Conservation (phyloP, 1,140 invertebrate species). For the Drosophila tani region DNA sequence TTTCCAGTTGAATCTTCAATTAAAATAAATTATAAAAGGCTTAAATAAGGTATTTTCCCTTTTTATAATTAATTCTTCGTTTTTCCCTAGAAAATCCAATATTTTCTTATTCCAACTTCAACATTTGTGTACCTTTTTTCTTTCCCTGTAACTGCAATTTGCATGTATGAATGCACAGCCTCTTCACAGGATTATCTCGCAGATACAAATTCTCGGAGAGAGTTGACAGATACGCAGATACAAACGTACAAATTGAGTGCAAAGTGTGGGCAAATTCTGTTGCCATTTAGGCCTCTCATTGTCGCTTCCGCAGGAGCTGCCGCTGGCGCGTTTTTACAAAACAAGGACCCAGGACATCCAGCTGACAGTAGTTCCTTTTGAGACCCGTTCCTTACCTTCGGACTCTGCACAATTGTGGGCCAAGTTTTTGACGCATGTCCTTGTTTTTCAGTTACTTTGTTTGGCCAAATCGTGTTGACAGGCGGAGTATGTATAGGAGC, state of each 20-base stretch:
- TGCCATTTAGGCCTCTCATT: slow-evolving; percentile 62
- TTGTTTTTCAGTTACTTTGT: slow-evolving; percentile 38
- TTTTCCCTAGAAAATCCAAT: neutral
- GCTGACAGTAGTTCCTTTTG: slow-evolving; percentile 31
- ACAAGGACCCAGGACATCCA: slow-evolving; percentile 31
- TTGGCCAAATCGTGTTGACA: slow-evolving; percentile 77
- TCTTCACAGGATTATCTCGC: slow-evolving; percentile 37
- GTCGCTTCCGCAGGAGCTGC: slow-evolving; percentile 67
- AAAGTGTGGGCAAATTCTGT: slow-evolving; percentile 69
- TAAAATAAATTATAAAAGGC: too few species aligned
- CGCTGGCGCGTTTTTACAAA: slow-evolving; percentile 13
- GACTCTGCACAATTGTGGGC: slow-evolving; percentile 72
- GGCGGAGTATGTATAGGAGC: slow-evolving; percentile 8
- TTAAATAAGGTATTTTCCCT: too few species aligned
- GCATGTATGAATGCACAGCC: slow-evolving; percentile 32
- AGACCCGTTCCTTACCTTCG: slow-evolving; percentile 8
- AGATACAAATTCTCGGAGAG: slow-evolving; percentile 11
- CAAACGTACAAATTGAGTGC: slow-evolving; percentile 58
- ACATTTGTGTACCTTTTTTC: slow-evolving; percentile 13
- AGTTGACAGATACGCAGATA: slow-evolving; percentile 12
- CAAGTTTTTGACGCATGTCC: slow-evolving; percentile 68
- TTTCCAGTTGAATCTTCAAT: too few species aligned
- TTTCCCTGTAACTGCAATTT: slow-evolving; percentile 57
- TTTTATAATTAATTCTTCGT: too few species aligned
- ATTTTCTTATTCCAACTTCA: neutral